phyloP scores from a whole-genome alignment of 92 coral and sea anemone species.

The Siderastrea siderea region DNA sequence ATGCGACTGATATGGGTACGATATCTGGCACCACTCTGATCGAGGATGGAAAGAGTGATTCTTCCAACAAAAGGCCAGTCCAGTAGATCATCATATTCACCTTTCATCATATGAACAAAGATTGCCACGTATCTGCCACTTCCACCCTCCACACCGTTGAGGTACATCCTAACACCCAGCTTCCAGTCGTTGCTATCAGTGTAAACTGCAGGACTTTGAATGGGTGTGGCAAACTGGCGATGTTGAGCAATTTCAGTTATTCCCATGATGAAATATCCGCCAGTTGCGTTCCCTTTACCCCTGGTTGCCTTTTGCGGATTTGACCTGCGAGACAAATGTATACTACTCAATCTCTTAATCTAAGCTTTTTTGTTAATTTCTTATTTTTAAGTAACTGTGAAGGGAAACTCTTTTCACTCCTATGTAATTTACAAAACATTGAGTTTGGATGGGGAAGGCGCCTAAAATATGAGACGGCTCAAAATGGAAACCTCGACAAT shows the following conservation, averaged over 20 bases:
- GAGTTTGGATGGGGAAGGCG: no score
- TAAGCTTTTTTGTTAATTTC: no score
- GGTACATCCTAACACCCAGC: background rate
- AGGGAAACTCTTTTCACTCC: no score
- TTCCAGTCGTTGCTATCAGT: background rate
- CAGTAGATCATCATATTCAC: background rate
- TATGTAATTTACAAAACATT: no score
- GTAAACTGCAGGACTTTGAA: background rate
- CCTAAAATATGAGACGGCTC: no score
- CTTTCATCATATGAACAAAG: conserved; percentile 12
- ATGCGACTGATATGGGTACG: conserved; percentile 3
- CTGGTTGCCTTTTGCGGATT: background rate
- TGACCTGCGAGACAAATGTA: background rate
- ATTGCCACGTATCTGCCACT: background rate
- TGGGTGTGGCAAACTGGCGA: background rate
- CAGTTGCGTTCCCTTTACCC: background rate
- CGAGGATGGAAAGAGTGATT: conserved; percentile 7
- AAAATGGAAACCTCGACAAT: no score
- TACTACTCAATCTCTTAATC: no score
- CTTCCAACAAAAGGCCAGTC: conserved; percentile 4
- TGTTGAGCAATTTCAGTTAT: background rate
- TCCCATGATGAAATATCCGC: background rate
- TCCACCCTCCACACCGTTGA: conserved; percentile 8
- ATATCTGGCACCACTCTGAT: conserved; percentile 19
- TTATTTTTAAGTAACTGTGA: no score